phyloP scores from a whole-genome alignment of 2,113 vertebrate species.

The Hemiprocne comata region DNA sequence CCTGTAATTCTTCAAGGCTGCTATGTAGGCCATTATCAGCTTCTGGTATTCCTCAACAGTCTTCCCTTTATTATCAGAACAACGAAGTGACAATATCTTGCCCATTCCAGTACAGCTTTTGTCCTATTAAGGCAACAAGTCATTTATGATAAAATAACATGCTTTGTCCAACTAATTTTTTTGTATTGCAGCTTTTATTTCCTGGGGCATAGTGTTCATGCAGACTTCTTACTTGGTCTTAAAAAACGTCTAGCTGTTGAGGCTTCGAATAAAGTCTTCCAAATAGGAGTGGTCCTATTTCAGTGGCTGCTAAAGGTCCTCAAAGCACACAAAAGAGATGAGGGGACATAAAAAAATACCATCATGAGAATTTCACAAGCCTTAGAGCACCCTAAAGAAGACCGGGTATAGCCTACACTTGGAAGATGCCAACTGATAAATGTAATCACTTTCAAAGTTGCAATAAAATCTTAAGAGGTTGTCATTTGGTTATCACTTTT shows the following conservation, averaged over 20 bases:
- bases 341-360: rapidly evolving
- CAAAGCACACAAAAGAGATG: neutral
- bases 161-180: neutral
- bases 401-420: neutral
- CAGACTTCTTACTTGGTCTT: neutral
- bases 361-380: neutral
- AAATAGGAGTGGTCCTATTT: neutral
- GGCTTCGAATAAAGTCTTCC: neutral
- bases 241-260: neutral
- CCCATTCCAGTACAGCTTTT: neutral
- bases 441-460: neutral
- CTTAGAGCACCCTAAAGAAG: neutral
- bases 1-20: too few relatives aligned
- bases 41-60: too few relatives aligned
- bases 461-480: neutral
- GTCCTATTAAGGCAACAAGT: neutral
- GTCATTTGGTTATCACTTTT: neutral
- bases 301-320: neutral
- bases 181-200: neutral
- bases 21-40: too few relatives aligned
- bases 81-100: neutral
- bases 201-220: neutral
- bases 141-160: neutral
- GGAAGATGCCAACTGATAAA: neutral
- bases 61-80: neutral